A percentile compares a stretch with the other conserved stretches of the same genome.
phyloP scores from a whole-genome alignment of 2,888 invertebrate genomes.

The Agrochola macilenta region DNA sequence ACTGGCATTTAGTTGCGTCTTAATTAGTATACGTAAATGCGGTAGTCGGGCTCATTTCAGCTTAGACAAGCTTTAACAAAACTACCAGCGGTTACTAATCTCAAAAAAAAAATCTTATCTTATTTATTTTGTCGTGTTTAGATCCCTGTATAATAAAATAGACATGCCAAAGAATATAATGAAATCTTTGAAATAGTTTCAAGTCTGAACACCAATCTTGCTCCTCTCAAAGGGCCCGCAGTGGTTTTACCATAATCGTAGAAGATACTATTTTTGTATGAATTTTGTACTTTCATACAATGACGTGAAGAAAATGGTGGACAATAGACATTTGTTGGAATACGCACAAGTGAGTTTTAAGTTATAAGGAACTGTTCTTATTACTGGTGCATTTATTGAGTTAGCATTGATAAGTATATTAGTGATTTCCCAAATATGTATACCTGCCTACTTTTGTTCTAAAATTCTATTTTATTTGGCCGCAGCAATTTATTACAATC shows the following conservation, averaged over 20 bases:
- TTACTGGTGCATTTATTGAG: slow-evolving; percentile 30
- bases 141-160: background rate
- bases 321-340: slow-evolving; percentile 14
- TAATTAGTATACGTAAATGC: too few relatives aligned
- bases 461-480: slow-evolving; percentile 8
- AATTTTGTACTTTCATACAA: slow-evolving; percentile 53
- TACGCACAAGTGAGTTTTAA: slow-evolving; percentile 22
- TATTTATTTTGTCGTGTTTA: too few relatives aligned
- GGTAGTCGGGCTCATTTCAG: too few relatives aligned
- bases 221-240: slow-evolving; percentile 25
- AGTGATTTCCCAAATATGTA: background rate
- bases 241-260: slow-evolving; percentile 31
- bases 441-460: slow-evolving; percentile 31
- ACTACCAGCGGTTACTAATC: too few relatives aligned
- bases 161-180: slow-evolving; percentile 7
- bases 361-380: slow-evolving; percentile 12
- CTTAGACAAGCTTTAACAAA: too few relatives aligned
- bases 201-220: slow-evolving; percentile 16
- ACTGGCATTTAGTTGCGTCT: too few relatives aligned
- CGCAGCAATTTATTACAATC: background rate
- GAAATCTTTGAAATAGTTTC: slow-evolving; percentile 35
- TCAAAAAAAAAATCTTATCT: too few relatives aligned
- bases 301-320: slow-evolving; percentile 15
- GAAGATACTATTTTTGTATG: slow-evolving; percentile 48
- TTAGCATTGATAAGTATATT: background rate